Evolutionary conservation across 1,140 invertebrate species (phyloP).

Genomic region (Drosophila pruinosa): DNA sequence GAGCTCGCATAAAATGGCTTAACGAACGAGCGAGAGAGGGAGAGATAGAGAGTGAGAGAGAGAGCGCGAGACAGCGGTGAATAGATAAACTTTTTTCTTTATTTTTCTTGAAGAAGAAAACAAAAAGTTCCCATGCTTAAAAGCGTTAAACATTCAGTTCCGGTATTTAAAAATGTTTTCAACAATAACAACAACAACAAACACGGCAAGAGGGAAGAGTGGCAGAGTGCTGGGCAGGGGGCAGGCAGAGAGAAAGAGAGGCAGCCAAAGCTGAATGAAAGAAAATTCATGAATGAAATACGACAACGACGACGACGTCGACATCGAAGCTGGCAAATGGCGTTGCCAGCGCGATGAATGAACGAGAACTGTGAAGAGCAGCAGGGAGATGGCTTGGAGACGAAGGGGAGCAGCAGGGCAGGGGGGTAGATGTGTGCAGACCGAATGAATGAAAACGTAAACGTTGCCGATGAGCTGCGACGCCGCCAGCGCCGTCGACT

Average conservation of each 20-base stretch:
- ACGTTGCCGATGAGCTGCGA: slow-evolving; percentile 62
- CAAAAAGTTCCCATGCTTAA: slow-evolving; percentile 81
- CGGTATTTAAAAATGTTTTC: slow-evolving; percentile 81
- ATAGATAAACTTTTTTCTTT: slow-evolving; percentile 28
- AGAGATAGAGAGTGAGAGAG: slow-evolving; percentile 20
- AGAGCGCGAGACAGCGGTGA: background rate
- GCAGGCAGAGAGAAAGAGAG: background rate
- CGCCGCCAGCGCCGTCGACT: background rate
- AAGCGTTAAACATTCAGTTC: slow-evolving; percentile 81
- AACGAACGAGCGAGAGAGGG: slow-evolving; percentile 11
- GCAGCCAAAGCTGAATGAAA: slow-evolving; percentile 69
- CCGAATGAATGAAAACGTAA: slow-evolving; percentile 72
- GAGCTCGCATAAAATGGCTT: slow-evolving; percentile 63
- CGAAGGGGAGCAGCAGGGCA: background rate
- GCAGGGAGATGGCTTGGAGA: background rate
- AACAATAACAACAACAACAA: slow-evolving; percentile 55
- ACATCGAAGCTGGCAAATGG: slow-evolving; percentile 41
- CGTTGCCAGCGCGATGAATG: slow-evolving; percentile 33
- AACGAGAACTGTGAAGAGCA: slow-evolving; percentile 17
- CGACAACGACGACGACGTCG: slow-evolving; percentile 62
- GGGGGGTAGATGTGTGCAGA: background rate
- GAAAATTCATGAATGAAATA: slow-evolving; percentile 82
- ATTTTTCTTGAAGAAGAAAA: slow-evolving; percentile 46
- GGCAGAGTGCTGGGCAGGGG: background rate
- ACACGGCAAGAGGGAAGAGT: background rate